Evolutionary conservation across 1,140 invertebrate species (phyloP), one percentile per base, ranked within the genome.

Genomic region (Papilio xuthus): DNA sequence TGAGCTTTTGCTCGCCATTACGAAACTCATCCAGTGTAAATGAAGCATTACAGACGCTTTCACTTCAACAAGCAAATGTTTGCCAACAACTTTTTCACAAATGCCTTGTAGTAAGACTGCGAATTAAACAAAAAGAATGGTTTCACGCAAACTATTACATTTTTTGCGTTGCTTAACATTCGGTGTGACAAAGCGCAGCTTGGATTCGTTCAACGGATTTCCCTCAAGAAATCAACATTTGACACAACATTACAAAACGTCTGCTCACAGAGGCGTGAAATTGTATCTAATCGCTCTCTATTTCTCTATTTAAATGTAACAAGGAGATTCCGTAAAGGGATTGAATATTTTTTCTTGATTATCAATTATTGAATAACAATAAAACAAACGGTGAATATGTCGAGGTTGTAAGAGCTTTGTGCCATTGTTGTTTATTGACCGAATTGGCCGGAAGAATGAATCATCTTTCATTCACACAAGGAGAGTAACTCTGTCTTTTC

Each of bases 261-360:
- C 71, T 44, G 71, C 4, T 42, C 44, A 15, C 20, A 12, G 41
- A 73, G 44, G 23, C 71, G 71, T 73, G 42, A 47, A 73, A 42
- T 50, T 73, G 42, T 8, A 73, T 73, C 71, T 8, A 6, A 50
- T 73, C 42, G 71, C 44, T 73, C 50, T 47, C 23, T 50, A 15
- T n/a, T 26, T 20, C 3, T 44, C 26, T 47, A 3, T 7, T 28
- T 50, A 18, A 73, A 23, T 15, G 23, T 41, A 70, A 32, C 26
- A 20, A 26, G 15, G 32, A n/a, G n/a, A n/a, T n/a, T n/a, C n/a
- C n/a, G n/a, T n/a, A n/a, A n/a, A n/a, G n/a, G n/a, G n/a, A n/a
- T n/a, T n/a, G n/a, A n/a, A n/a, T n/a, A n/a, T n/a, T n/a, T n/a
- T n/a, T n/a, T n/a, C n/a, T n/a, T n/a, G n/a, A n/a, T n/a, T n/a